Conservation (phyloP, 2,797 vertebrate species). For the Smutsia gigantea region DNA sequence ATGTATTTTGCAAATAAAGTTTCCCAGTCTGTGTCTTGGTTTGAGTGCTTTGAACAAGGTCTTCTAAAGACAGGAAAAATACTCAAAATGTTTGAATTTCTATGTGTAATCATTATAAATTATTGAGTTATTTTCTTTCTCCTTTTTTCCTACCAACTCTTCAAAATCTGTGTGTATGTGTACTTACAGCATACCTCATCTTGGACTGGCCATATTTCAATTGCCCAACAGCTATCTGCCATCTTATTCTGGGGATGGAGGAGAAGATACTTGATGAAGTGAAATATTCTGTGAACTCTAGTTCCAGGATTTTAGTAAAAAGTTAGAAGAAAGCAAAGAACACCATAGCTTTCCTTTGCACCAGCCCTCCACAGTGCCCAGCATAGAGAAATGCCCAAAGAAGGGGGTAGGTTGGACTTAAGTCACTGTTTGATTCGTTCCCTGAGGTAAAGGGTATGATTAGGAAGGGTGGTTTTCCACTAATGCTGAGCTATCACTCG, state of each 20-base stretch:
- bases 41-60: too few species aligned
- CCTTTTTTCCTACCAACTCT: not conserved
- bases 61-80: too few species aligned
- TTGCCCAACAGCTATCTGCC: not conserved
- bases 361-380: not conserved
- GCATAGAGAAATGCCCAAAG: not conserved
- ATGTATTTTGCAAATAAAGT: too few species aligned
- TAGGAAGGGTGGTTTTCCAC: not conserved
- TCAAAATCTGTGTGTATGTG: not conserved
- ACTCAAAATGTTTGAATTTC: not conserved
- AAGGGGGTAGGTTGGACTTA: not conserved
- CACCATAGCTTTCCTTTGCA: not conserved
- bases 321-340: not conserved
- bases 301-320: not conserved
- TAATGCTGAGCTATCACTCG: not conserved
- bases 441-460: not conserved
- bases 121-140: not conserved
- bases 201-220: not conserved
- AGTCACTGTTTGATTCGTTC: not conserved
- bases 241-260: not conserved
- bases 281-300: not conserved
- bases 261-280: not conserved
- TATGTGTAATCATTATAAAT: not conserved
- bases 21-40: too few species aligned
- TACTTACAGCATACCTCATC: not conserved